phyloP scores from a whole-genome alignment of 2,113 vertebrate genomes.

The Corydoras maculifer region DNA sequence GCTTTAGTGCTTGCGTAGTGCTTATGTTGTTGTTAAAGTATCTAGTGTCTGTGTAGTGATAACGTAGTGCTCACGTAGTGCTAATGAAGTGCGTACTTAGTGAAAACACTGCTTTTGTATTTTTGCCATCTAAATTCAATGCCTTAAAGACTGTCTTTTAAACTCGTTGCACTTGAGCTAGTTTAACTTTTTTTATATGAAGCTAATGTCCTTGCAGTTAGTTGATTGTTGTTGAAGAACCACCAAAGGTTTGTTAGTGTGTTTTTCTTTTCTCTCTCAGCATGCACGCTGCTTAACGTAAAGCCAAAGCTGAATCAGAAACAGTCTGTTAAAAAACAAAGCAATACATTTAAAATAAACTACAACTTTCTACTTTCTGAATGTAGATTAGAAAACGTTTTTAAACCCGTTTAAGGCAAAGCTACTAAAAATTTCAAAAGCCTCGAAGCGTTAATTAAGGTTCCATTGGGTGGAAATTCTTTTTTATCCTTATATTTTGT shows the following conservation, averaged over 20 bases:
- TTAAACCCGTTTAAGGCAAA: not conserved
- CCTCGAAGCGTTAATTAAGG: too few species aligned
- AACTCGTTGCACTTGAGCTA: not conserved
- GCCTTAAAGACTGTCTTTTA: conserved; percentile 8
- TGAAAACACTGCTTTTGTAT: conserved; percentile 15
- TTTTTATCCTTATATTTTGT: too few species aligned
- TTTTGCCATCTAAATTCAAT: conserved; percentile 10
- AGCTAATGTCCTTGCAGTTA: not conserved
- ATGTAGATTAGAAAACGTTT: conserved; percentile 10
- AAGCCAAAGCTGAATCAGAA: conserved; percentile 19
- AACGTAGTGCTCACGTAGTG: not conserved
- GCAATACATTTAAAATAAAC: conserved; percentile 8
- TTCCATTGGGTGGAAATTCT: too few species aligned
- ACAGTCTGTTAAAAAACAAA: conserved; percentile 10
- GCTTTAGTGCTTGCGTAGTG: too few species aligned
- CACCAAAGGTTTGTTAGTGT: not conserved
- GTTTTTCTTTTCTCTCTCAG: not conserved
- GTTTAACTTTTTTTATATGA: not conserved
- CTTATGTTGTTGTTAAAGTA: not conserved
- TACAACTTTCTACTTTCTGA: not conserved
- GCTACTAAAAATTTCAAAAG: too few species aligned
- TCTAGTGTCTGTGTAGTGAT: not conserved
- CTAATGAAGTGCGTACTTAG: not conserved
- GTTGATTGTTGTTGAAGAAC: too few species aligned
- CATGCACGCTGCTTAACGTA: conserved; percentile 4